phyloP scores from a whole-genome alignment of 2,113 vertebrate genomes.

The Esox niger region DNA sequence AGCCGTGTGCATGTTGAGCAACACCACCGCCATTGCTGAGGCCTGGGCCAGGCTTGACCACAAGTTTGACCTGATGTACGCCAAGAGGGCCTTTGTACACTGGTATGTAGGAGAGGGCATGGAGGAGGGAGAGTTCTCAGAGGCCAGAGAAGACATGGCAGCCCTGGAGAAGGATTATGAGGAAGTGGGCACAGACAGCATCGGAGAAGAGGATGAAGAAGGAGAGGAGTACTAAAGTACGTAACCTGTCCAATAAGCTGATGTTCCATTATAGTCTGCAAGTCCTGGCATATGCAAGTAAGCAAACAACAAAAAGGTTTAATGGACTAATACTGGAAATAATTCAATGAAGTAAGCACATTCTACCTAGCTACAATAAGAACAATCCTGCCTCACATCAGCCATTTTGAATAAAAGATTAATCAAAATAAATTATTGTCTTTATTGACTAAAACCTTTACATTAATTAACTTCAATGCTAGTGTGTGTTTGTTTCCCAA shows the following conservation, averaged over 20 bases:
- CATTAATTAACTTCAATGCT: neutral
- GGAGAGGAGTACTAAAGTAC: slow-evolving; percentile 38
- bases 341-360: slow-evolving; percentile 16
- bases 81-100: slow-evolving; percentile 39
- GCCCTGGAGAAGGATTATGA: slow-evolving; percentile 45
- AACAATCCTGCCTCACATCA: neutral
- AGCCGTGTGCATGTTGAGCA: slow-evolving; percentile 72
- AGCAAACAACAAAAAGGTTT: neutral
- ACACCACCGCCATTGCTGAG: slow-evolving; percentile 75
- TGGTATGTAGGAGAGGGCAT: slow-evolving; percentile 44
- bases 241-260: neutral
- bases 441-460: neutral
- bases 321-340: neutral
- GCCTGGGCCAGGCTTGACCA: slow-evolving; percentile 73
- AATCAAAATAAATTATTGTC: neutral
- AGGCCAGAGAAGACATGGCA: slow-evolving; percentile 46
- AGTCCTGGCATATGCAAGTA: slow-evolving; percentile 4
- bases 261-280: neutral
- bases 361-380: slow-evolving; percentile 16
- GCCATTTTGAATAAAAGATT: neutral
- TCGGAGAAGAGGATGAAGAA: slow-evolving; percentile 40
- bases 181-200: slow-evolving; percentile 37
- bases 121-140: slow-evolving; percentile 44
- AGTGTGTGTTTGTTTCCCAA: too few species aligned
- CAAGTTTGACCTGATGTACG: slow-evolving; percentile 66